phyloP scores from a whole-genome alignment of 2,888 invertebrate species.

The Limenitis arthemis region DNA sequence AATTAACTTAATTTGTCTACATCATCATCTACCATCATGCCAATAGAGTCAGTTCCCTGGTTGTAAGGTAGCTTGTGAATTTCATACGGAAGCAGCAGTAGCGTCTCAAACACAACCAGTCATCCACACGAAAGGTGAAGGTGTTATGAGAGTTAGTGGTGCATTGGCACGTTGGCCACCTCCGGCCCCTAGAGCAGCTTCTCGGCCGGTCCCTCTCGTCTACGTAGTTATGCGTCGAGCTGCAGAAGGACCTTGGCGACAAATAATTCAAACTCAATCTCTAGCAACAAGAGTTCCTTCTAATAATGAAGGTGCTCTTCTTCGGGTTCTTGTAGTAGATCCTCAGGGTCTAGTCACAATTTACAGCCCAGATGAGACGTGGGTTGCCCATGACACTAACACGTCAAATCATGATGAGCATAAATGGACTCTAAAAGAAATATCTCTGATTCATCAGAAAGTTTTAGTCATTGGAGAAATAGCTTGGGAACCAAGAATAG shows the following conservation, averaged over 20 bases:
- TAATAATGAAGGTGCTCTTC: slow-evolving; percentile 75
- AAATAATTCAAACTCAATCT: slow-evolving; percentile 77
- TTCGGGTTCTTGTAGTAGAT: slow-evolving; percentile 79
- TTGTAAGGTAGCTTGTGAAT: slow-evolving; percentile 80
- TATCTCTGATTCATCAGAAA: slow-evolving; percentile 81
- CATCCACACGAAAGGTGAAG: slow-evolving; percentile 79
- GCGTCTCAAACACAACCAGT: slow-evolving; percentile 78
- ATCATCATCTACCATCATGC: too few relatives aligned
- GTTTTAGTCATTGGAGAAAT: slow-evolving; percentile 80
- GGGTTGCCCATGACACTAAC: slow-evolving; percentile 70
- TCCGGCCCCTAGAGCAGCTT: slow-evolving; percentile 70
- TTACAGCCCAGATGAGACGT: slow-evolving; percentile 77
- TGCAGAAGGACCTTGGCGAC: slow-evolving; percentile 75
- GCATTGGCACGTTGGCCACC: slow-evolving; percentile 77
- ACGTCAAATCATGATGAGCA: slow-evolving; percentile 63
- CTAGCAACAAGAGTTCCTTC: slow-evolving; percentile 75
- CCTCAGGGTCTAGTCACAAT: slow-evolving; percentile 80
- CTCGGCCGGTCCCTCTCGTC: slow-evolving; percentile 73
- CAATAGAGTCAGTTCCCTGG: slow-evolving; percentile 84
- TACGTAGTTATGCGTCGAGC: slow-evolving; percentile 80
- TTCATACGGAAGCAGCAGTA: slow-evolving; percentile 75
- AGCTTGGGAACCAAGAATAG: slow-evolving; percentile 79
- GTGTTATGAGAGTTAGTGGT: slow-evolving; percentile 75
- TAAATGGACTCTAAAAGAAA: slow-evolving; percentile 76
- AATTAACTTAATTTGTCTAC: too few relatives aligned